A percentile compares a stretch with the other conserved stretches of the same genome.
phyloP scores from a whole-genome alignment of 2,113 vertebrate genomes.

The Tautogolabrus adspersus region DNA sequence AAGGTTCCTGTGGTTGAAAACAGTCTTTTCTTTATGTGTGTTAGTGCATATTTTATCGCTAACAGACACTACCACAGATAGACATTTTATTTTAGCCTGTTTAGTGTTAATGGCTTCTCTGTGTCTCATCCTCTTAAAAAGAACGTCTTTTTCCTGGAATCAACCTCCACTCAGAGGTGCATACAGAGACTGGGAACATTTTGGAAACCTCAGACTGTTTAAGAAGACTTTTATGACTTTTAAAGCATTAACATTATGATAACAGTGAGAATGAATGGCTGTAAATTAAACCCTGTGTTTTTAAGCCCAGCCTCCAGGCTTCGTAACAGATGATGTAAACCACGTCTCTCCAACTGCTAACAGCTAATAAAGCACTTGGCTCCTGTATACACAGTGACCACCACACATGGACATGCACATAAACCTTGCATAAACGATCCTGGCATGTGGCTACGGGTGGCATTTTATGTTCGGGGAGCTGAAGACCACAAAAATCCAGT shows the following conservation, averaged over 20 bases:
- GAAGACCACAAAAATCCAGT: not conserved
- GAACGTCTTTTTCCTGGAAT: constrained; percentile 47
- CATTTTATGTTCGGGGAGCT: constrained; percentile 35
- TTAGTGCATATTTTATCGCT: constrained; percentile 41
- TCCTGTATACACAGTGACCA: constrained; percentile 34
- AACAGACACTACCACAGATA: constrained; percentile 45
- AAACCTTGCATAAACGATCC: constrained; percentile 24
- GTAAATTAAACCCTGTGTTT: constrained; percentile 59
- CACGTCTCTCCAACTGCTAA: constrained; percentile 45
- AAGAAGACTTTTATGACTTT: constrained; percentile 41
- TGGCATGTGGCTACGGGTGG: constrained; percentile 30
- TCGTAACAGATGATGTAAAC: constrained; percentile 68
- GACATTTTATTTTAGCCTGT: constrained; percentile 46
- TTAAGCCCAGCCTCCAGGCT: constrained; percentile 30
- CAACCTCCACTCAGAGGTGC: not conserved
- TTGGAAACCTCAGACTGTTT: constrained; percentile 42
- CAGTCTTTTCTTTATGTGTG: constrained; percentile 66
- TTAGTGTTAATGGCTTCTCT: constrained; percentile 45
- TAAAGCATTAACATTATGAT: constrained; percentile 55
- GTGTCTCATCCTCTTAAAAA: constrained; percentile 48
- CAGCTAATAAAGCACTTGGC: constrained; percentile 66
- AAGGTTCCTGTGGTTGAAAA: constrained; percentile 52
- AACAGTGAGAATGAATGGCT: constrained; percentile 22
- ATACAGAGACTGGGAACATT: constrained; percentile 5
- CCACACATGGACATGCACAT: constrained; percentile 36